phyloP scores from a whole-genome alignment of 30 jellyfish, hydroid and myxozoan genomes.

The Turritopsis dohrnii region DNA sequence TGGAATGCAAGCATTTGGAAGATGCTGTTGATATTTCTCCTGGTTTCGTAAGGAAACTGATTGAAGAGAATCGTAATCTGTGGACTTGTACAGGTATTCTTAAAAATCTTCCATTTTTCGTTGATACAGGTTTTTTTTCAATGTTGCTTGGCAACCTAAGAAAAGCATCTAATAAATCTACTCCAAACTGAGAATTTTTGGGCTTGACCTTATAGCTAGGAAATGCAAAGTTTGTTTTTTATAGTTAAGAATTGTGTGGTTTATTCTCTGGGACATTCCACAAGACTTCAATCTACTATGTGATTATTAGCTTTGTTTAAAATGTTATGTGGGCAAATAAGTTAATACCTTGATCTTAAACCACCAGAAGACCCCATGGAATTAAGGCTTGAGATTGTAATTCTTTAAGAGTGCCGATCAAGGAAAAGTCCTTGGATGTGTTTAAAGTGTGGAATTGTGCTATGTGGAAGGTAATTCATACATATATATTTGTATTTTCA shows the following conservation, averaged over 20 bases:
- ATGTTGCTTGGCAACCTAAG: no score
- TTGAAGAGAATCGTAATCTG: conserved; percentile 44
- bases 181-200: no score
- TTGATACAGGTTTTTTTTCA: no score
- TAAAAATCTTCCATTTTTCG: no score
- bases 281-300: neutral
- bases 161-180: no score
- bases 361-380: no score
- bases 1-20: conserved; percentile 84
- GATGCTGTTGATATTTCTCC: conserved; percentile 83
- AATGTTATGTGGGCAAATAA: neutral
- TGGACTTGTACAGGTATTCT: conserved; percentile 92
- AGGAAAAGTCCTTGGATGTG: conserved; percentile 94
- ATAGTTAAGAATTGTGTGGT: no score
- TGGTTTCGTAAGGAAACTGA: conserved; percentile 58
- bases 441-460: conserved; percentile 81
- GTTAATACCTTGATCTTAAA: no score
- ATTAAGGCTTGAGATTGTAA: neutral
- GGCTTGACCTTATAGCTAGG: neutral
- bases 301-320: neutral
- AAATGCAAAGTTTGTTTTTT: no score
- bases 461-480: conserved; percentile 76
- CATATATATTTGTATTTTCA: neutral
- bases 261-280: no score
- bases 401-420: conserved; percentile 66